Evolutionary conservation across 2,113 vertebrate species (phyloP).

Genomic region (Erythrocercus mccallii): DNA sequence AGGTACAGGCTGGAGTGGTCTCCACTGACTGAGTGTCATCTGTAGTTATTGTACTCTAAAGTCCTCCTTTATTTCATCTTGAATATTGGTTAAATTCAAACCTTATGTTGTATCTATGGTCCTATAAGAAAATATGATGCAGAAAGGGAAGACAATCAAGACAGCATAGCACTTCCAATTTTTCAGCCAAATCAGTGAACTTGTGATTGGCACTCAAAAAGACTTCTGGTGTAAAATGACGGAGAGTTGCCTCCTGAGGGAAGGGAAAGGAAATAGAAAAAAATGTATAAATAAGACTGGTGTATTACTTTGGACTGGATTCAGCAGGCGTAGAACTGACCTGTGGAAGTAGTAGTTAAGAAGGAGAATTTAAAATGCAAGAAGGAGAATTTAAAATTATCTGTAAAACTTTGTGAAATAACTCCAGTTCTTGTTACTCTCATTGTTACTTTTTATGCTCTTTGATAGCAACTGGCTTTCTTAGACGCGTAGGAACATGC

Average conservation of each 20-base stretch:
- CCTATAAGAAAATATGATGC: neutral
- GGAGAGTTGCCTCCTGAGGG: neutral
- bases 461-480: neutral
- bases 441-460: neutral
- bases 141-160: neutral
- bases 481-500: neutral
- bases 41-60: neutral
- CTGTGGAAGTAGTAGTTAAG: neutral
- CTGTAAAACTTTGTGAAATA: neutral
- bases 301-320: neutral
- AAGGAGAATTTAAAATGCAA: neutral
- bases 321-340: neutral
- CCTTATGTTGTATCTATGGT: neutral
- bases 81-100: neutral
- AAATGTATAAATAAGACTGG: neutral
- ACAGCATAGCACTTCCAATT: neutral
- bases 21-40: neutral
- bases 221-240: neutral
- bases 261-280: neutral
- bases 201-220: neutral
- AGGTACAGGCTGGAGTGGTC: neutral
- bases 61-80: neutral
- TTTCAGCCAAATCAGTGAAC: neutral
- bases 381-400: neutral
- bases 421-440: neutral